A percentile compares a stretch with the other conserved stretches of the same genome.
Evolutionary conservation across 2,888 invertebrate genomes (phyloP).

Genomic region (Blastobasis adustella): DNA sequence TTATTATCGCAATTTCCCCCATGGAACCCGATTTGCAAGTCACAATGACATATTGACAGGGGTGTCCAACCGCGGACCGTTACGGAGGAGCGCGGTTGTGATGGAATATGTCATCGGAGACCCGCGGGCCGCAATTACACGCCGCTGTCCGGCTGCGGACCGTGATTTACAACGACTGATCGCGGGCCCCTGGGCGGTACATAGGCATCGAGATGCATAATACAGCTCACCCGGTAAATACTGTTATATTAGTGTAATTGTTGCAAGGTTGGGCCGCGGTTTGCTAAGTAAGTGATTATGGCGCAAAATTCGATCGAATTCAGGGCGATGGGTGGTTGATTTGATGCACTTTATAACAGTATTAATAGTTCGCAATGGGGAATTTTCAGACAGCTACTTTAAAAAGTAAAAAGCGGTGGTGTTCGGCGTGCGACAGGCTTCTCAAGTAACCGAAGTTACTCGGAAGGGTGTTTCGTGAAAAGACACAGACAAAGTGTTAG

Average conservation of each 20-base stretch:
- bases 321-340: too few species aligned
- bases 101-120: constrained; percentile 63
- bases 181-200: constrained; percentile 42
- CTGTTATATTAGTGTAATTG: constrained; percentile 10
- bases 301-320: too few species aligned
- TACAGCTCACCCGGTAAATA: constrained; percentile 30
- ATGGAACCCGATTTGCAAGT: constrained; percentile 47
- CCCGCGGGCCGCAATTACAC: constrained; percentile 55
- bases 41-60: constrained; percentile 62
- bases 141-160: constrained; percentile 33
- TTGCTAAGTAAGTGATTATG: too few species aligned
- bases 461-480: too few species aligned
- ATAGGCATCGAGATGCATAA: constrained; percentile 38
- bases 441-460: too few species aligned
- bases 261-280: too few species aligned
- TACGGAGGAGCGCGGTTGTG: constrained; percentile 41
- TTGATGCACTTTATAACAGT: too few species aligned
- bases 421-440: too few species aligned
- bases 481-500: too few species aligned
- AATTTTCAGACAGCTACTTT: too few species aligned
- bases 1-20: constrained; percentile 58
- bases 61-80: constrained; percentile 30
- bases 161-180: constrained; percentile 57
- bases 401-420: too few species aligned
- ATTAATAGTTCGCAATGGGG: too few species aligned